Percentiles rank a stretch among this genome's conserved stretches.
phyloP scores from a whole-genome alignment of 2,888 invertebrate genomes.

The Dryobotodes eremita region DNA sequence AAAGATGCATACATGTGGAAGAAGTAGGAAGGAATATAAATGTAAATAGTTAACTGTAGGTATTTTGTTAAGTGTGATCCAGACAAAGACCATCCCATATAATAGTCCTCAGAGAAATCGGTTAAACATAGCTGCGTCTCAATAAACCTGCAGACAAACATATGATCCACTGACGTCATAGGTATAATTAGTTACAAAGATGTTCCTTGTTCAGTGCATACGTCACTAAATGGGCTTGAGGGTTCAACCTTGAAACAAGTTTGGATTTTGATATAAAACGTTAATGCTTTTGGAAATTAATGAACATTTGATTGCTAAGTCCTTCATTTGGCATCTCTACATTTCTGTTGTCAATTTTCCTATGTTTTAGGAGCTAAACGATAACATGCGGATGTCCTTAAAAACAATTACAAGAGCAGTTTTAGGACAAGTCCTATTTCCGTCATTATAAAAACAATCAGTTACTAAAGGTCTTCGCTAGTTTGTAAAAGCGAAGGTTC shows the following conservation, averaged over 20 bases:
- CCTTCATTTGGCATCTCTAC: slow-evolving; percentile 4
- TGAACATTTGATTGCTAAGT: slow-evolving; percentile 36
- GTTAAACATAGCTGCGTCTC: slow-evolving; percentile 60
- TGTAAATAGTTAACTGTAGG: not conserved
- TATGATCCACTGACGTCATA: slow-evolving; percentile 76
- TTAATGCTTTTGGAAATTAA: slow-evolving; percentile 24
- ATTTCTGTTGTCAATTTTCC: not conserved
- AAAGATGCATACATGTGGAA: not conserved
- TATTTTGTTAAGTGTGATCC: slow-evolving; percentile 14
- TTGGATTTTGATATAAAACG: slow-evolving; percentile 3
- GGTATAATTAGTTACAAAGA: slow-evolving; percentile 72
- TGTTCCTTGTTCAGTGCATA: slow-evolving; percentile 69
- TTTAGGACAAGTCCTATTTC: slow-evolving; percentile 14
- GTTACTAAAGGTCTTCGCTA: slow-evolving; percentile 2
- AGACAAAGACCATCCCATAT: slow-evolving; percentile 41
- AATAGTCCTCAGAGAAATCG: slow-evolving; percentile 40
- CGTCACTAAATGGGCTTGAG: slow-evolving; percentile 57
- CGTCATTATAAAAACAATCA: not conserved
- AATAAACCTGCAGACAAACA: slow-evolving; percentile 66
- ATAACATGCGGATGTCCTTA: not conserved
- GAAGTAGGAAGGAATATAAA: not conserved
- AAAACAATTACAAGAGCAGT: not conserved
- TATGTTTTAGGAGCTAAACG: not conserved
- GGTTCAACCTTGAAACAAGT: slow-evolving; percentile 35
- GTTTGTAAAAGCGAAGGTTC: slow-evolving; percentile 35